Conservation (phyloP, 1,140 invertebrate species). For the Teleogryllus occipitalis region DNA sequence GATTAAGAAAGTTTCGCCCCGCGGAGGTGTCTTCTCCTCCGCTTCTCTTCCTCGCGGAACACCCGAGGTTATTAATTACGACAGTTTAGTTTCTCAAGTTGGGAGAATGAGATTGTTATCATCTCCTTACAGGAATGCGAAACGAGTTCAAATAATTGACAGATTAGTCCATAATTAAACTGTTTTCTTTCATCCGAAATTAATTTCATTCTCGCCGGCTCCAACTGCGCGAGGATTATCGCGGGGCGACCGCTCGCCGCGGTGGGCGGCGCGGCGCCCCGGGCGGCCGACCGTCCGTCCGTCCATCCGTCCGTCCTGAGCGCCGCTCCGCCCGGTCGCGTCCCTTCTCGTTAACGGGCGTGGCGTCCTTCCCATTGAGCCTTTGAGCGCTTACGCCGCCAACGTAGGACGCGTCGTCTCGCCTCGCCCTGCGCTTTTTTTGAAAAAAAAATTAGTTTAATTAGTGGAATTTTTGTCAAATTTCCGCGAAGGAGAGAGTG, state of each 20-base stretch:
- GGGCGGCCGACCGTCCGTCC: too few relatives aligned
- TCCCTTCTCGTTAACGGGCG: too few relatives aligned
- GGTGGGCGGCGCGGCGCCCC: too few relatives aligned
- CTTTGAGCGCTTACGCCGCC: too few relatives aligned
- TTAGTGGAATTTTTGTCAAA: not conserved
- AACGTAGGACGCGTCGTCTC: too few relatives aligned
- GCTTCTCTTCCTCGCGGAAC: not conserved
- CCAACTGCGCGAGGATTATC: not conserved
- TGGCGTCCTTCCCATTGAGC: too few relatives aligned
- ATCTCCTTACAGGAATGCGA: not conserved
- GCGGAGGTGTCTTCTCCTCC: not conserved
- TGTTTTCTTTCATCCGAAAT: not conserved
- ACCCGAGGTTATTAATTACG: not conserved
- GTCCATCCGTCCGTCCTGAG: too few relatives aligned
- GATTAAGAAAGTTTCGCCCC: not conserved
- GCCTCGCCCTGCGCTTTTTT: not conserved
- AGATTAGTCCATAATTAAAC: not conserved
- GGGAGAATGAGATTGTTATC: not conserved
- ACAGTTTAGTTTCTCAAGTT: not conserved
- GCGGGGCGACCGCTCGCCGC: too few relatives aligned
- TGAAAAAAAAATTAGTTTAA: not conserved
- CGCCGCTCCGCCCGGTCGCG: too few relatives aligned
- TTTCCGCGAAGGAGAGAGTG: not conserved
- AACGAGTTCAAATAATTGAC: not conserved
- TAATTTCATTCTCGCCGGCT: not conserved